Conservation (phyloP, 2,888 invertebrate species). For the Isoperla grammatica region DNA sequence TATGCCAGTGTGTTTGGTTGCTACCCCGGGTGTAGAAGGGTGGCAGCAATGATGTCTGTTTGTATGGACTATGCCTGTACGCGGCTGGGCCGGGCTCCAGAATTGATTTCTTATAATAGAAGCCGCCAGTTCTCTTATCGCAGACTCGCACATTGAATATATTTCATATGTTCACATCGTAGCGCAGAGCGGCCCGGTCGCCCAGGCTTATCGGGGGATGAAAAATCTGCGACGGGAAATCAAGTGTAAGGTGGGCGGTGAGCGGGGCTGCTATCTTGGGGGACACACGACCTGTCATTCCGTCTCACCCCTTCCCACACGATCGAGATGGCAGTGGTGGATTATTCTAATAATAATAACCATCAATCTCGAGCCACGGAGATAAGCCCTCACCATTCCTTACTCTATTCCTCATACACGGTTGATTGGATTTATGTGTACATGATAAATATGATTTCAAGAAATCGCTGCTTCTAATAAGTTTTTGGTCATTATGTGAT, state of each 20-base stretch:
- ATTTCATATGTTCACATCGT: constrained; percentile 56
- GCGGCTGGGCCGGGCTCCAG: constrained; percentile 20
- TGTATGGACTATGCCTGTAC: constrained; percentile 26
- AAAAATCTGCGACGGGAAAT: constrained; percentile 43
- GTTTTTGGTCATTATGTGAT: too few species aligned
- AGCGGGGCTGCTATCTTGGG: constrained; percentile 27
- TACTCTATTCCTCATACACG: too few species aligned
- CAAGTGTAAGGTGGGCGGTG: constrained; percentile 42
- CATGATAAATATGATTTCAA: too few species aligned
- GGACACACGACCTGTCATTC: constrained; percentile 17
- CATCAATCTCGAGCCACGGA: too few species aligned
- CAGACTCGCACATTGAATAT: constrained; percentile 61
- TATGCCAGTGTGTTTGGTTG: too few species aligned
- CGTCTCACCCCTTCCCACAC: not conserved
- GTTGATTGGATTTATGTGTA: too few species aligned
- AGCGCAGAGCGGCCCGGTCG: constrained; percentile 36
- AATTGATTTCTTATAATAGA: constrained; percentile 41
- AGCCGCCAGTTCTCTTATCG: constrained; percentile 50
- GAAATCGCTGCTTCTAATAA: too few species aligned
- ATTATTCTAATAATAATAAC: too few species aligned
- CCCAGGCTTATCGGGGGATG: constrained; percentile 25
- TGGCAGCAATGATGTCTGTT: constrained; percentile 5
- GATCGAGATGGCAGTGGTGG: too few species aligned
- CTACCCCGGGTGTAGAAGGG: too few species aligned
- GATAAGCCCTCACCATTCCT: too few species aligned